Percentiles rank a stretch among this genome's conserved stretches.
Conservation (phyloP, 2,797 vertebrate species). For the Fratercula arctica region DNA sequence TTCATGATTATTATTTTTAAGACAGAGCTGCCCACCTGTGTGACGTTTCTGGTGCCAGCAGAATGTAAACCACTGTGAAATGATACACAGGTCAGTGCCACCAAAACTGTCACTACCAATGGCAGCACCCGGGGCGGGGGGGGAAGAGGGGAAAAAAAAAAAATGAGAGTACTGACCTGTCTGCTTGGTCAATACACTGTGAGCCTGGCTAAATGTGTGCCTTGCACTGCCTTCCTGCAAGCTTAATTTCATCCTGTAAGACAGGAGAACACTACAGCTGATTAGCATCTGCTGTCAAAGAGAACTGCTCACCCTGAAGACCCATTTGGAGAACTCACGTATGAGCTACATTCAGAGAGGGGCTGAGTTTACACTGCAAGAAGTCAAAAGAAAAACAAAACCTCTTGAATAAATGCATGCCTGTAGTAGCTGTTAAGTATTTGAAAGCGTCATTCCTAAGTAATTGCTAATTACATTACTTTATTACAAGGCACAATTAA, state of each 20-base stretch:
- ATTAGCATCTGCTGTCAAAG: not conserved
- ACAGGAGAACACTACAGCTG: not conserved
- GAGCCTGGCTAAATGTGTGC: not conserved
- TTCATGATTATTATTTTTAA: not conserved
- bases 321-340: not conserved
- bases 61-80: not conserved
- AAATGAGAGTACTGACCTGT: not conserved
- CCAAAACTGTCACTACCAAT: not conserved
- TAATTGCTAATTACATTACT: constrained; percentile 55
- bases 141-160: too few species aligned
- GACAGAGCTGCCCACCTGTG: not conserved
- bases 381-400: constrained; percentile 12
- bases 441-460: constrained; percentile 11
- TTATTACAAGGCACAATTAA: constrained; percentile 51
- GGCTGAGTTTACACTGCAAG: not conserved
- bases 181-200: not conserved
- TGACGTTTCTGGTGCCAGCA: not conserved
- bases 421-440: constrained; percentile 14
- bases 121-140: not conserved
- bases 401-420: not conserved
- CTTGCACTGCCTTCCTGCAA: not conserved
- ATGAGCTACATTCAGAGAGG: not conserved
- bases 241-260: not conserved
- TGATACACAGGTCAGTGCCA: not conserved
- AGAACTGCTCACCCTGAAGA: not conserved